These are phyloP conservation scores for Drosophila mayri DNA, from an alignment of 1,140 invertebrate species.

Conservation along the genomic window DNA sequence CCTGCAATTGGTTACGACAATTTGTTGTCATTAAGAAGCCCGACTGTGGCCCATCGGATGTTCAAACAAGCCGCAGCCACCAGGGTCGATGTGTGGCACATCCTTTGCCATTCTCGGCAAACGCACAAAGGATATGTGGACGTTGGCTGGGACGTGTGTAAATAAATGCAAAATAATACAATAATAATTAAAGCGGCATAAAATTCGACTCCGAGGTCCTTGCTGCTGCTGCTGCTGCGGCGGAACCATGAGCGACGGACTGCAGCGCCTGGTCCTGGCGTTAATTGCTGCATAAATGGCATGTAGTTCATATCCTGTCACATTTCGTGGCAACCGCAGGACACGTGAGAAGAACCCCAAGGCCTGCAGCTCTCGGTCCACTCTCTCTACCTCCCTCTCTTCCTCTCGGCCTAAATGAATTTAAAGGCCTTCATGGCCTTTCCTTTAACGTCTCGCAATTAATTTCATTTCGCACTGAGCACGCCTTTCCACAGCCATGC, in stretches of 20 bases:
- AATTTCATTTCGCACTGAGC: constrained; percentile 67
- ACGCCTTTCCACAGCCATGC: constrained; percentile 16
- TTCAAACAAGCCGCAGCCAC: constrained; percentile 47
- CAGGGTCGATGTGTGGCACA: constrained; percentile 21
- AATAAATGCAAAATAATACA: constrained; percentile 82
- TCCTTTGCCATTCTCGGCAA: constrained; percentile 17
- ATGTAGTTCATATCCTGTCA: constrained; percentile 78
- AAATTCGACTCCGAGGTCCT: constrained; percentile 27
- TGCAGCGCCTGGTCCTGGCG: constrained; percentile 56
- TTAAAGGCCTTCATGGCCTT: constrained; percentile 68
- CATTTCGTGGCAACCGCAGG: constrained; percentile 62
- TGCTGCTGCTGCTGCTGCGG: background rate
- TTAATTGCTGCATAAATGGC: constrained; percentile 82
- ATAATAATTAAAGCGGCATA: constrained; percentile 77
- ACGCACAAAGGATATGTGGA: constrained; percentile 28
- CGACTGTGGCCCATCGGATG: constrained; percentile 28
- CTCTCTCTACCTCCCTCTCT: background rate
- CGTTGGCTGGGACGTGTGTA: constrained; percentile 46
- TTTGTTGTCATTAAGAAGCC: constrained; percentile 72
- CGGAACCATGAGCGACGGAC: constrained; percentile 15
- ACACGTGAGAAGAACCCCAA: constrained; percentile 26
- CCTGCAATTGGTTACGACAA: constrained; percentile 72
- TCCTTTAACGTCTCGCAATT: constrained; percentile 67
- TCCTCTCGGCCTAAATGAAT: constrained; percentile 61
- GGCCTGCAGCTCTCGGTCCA: constrained; percentile 5